Percentiles rank a stretch among this genome's conserved stretches.
Conservation (phyloP, 2,888 invertebrate genomes). For the Caenorhabditis panamensis region DNA sequence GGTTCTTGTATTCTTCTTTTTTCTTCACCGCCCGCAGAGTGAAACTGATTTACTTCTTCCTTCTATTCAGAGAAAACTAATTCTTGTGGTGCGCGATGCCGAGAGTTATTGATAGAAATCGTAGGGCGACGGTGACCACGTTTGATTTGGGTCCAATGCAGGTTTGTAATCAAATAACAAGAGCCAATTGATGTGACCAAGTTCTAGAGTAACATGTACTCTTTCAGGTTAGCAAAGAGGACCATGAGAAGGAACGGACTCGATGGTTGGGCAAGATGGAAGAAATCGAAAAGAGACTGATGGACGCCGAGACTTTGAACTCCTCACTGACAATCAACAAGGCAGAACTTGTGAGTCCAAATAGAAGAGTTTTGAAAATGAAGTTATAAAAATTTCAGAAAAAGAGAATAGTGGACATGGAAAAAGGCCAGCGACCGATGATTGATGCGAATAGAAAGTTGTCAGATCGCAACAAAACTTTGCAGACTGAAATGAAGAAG, state of each 20-base stretch:
- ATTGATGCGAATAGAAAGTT: slow-evolving; percentile 78
- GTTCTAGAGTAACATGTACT: not conserved
- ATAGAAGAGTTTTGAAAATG: not conserved
- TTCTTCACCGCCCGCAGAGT: not conserved
- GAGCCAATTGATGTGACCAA: not conserved
- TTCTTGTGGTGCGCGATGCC: slow-evolving; percentile 18
- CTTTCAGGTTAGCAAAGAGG: slow-evolving; percentile 75
- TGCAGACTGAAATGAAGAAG: slow-evolving; percentile 73
- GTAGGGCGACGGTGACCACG: slow-evolving; percentile 58
- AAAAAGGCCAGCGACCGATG: slow-evolving; percentile 77
- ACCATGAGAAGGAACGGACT: slow-evolving; percentile 77
- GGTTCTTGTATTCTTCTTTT: slow-evolving; percentile 1
- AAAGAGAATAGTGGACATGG: slow-evolving; percentile 80
- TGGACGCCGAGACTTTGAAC: slow-evolving; percentile 74
- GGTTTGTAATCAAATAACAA: slow-evolving; percentile 16
- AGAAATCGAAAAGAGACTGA: slow-evolving; percentile 75
- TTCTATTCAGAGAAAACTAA: slow-evolving; percentile 17
- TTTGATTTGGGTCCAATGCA: slow-evolving; percentile 52
- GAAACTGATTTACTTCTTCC: slow-evolving; percentile 1
- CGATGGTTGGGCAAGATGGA: slow-evolving; percentile 78
- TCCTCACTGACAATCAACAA: slow-evolving; percentile 76
- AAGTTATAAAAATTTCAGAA: slow-evolving; percentile 71
- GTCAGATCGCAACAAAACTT: slow-evolving; percentile 74
- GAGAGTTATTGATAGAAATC: slow-evolving; percentile 59
- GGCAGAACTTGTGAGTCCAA: slow-evolving; percentile 76